Evolutionary conservation across 2,888 invertebrate species (phyloP), one percentile per base, ranked within the genome.

Genomic region (Drosophila infuscata): DNA sequence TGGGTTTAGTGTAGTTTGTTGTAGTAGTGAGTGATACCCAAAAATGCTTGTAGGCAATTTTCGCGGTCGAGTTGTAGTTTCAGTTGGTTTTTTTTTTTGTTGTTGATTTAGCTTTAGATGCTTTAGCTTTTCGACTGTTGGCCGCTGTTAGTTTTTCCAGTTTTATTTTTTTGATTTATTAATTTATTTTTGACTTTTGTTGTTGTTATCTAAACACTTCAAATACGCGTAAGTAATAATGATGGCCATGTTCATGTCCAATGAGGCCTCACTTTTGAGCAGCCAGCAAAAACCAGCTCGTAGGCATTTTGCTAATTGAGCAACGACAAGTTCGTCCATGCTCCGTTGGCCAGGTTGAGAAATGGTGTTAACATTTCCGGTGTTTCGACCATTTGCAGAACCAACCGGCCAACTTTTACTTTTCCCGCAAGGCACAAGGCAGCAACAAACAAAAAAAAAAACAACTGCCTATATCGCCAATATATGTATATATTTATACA

Each of bases 361-460:
- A 86, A 88, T 84, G 70, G 71, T 85, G 88, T 89, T 85, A 82
- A 89, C 89, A 85, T 89, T 89, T 85, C 84, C 84, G 84, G 89
- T 68, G 67, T 65, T 79, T 61, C 66, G 71, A 76, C 84, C 79
- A 76, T 83, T 78, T 83, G 87, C 82, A 83, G 87, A 84, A 83
- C 82, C 64, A 63, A 49, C 80, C 59, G 49, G 66, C 61, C 71
- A 87, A 83, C 84, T 89, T 84, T 87, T 84, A 89, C 84, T 87
- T 84, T 84, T 83, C 59, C 68, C 68, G 62, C 68, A 57, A 68
- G 64, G 64, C 81, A 56, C 58, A 64, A 38, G 41, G 17, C 59
- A 20, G 12, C 30, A 57, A 41, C 30, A 54, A 29, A 15, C 32
- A 30, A 25, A 25, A 15, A 41, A 30, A 25, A 25, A 25, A 15